These are phyloP conservation scores for Melospiza melodia DNA, from an alignment of 2,113 vertebrate genomes.

Conservation along the genomic window DNA sequence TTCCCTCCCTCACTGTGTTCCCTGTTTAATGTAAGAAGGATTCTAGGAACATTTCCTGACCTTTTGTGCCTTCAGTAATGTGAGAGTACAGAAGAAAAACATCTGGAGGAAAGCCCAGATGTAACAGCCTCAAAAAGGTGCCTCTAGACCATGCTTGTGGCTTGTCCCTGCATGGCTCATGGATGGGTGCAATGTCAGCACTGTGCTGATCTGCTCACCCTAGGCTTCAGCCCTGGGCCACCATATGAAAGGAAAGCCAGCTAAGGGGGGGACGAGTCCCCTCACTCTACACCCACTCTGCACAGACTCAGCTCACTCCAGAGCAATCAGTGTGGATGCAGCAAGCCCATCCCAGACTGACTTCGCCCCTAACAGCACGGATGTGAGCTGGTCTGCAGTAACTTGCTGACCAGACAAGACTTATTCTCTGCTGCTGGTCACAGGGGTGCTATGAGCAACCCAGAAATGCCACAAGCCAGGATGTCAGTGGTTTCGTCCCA, in stretches of 20 bases:
- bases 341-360: neutral
- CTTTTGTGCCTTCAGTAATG: neutral
- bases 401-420: rapidly evolving
- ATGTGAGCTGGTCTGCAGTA: rapidly evolving
- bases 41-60: neutral
- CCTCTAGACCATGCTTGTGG: rapidly evolving
- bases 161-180: neutral
- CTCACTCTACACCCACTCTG: neutral
- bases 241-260: neutral
- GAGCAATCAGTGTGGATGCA: rapidly evolving
- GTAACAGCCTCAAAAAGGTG: neutral
- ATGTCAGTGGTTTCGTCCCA: neutral
- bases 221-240: neutral
- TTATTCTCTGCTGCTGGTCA: neutral
- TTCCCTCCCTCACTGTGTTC: neutral
- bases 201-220: neutral
- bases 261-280: neutral
- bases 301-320: neutral
- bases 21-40: neutral
- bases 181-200: rapidly evolving
- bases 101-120: neutral
- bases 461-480: neutral
- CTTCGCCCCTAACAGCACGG: neutral
- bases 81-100: neutral
- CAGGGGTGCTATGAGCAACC: rapidly evolving